A percentile compares a stretch with the other conserved stretches of the same genome.
Conservation (phyloP, 2,113 vertebrate genomes). For the Siniperca chuatsi region DNA sequence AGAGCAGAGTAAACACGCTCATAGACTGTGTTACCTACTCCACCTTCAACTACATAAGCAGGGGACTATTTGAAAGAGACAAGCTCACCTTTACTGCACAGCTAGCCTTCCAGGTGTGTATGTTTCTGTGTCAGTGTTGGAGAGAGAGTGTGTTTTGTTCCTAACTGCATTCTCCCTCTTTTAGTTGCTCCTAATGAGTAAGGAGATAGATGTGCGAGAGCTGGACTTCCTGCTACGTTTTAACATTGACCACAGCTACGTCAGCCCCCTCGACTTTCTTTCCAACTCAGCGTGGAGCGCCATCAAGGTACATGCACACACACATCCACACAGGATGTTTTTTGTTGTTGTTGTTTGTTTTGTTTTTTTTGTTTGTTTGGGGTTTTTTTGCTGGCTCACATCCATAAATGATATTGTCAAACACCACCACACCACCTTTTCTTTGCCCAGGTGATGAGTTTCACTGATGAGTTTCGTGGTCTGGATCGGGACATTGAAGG, state of each 20-base stretch:
- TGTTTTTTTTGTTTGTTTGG: not conserved
- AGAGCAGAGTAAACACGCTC: constrained; percentile 80
- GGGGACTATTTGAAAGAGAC: constrained; percentile 84
- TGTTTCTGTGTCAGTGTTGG: not conserved
- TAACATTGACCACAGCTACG: constrained; percentile 84
- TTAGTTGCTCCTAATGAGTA: constrained; percentile 84
- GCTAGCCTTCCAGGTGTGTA: constrained; percentile 81
- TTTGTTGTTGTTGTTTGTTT: not conserved
- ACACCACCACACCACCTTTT: not conserved
- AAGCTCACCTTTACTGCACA: constrained; percentile 85
- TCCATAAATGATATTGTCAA: not conserved
- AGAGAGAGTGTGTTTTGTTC: not conserved
- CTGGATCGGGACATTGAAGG: constrained; percentile 86
- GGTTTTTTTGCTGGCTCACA: not conserved
- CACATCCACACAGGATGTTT: not conserved
- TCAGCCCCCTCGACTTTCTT: constrained; percentile 84
- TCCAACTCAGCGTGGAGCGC: constrained; percentile 84
- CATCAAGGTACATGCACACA: constrained; percentile 78
- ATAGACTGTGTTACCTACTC: constrained; percentile 83
- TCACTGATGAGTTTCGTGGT: constrained; percentile 85
- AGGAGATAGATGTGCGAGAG: constrained; percentile 83
- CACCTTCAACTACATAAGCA: constrained; percentile 86
- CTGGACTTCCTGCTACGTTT: constrained; percentile 87
- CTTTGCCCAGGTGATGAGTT: constrained; percentile 77
- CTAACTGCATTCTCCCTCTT: constrained; percentile 39